Conservation (phyloP, 2,888 invertebrate genomes). For the Dicranocentrus wangi region DNA sequence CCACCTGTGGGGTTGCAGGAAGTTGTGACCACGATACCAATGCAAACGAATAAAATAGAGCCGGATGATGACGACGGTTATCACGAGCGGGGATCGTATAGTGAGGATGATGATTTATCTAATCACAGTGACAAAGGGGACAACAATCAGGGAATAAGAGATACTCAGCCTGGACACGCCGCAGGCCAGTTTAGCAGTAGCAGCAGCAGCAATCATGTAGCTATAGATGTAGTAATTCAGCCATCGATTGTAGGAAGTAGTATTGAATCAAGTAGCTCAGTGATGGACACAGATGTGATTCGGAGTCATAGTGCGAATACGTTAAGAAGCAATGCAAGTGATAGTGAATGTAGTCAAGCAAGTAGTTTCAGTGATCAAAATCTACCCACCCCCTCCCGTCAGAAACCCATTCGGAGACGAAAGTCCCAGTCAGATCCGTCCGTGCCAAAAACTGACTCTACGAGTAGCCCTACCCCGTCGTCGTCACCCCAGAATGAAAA, state of each 20-base stretch:
- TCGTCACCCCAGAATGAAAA: constrained; percentile 20
- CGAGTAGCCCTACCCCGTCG: background rate
- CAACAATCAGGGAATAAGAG: background rate
- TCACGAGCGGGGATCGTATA: constrained; percentile 63
- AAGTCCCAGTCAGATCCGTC: constrained; percentile 29
- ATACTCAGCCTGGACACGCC: background rate
- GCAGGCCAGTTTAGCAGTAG: too few species aligned
- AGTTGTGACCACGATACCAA: too few species aligned
- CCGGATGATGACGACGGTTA: constrained; percentile 65
- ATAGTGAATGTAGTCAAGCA: constrained; percentile 50
- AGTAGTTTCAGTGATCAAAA: constrained; percentile 49
- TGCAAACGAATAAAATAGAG: background rate
- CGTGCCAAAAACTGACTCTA: constrained; percentile 21
- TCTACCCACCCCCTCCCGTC: constrained; percentile 39
- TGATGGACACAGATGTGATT: background rate
- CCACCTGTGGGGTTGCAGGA: background rate
- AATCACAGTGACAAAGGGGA: constrained; percentile 41
- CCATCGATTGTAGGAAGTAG: constrained; percentile 12
- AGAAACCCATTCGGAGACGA: constrained; percentile 48
- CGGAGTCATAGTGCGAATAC: constrained; percentile 34
- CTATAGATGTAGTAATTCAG: background rate
- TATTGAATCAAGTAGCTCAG: background rate
- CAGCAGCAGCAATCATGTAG: too few species aligned
- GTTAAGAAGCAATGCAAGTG: constrained; percentile 59
- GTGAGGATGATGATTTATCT: constrained; percentile 58